phyloP scores from a whole-genome alignment of 2,888 invertebrate species.

The Agrochola macilenta region DNA sequence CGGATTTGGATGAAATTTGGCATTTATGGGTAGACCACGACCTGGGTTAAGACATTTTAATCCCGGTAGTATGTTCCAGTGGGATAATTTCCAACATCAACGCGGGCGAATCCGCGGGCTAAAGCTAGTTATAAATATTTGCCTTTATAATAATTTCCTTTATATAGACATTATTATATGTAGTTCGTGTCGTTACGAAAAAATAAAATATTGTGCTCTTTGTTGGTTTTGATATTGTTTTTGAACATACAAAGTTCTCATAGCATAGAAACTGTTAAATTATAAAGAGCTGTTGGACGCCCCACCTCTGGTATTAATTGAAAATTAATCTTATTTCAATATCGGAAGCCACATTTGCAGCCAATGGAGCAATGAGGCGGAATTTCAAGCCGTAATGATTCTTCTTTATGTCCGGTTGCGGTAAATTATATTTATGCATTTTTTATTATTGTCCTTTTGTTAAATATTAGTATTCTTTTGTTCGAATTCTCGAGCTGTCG shows the following conservation, averaged over 20 bases:
- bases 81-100: too few species aligned
- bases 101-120: too few species aligned
- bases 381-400: slow-evolving; percentile 12
- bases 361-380: slow-evolving; percentile 10
- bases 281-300: neutral
- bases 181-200: too few species aligned
- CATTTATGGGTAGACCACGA: too few species aligned
- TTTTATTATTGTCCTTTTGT: neutral
- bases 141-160: neutral
- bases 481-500: neutral
- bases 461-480: neutral
- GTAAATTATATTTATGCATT: neutral
- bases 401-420: slow-evolving; percentile 13
- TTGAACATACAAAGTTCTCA: neutral
- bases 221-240: neutral
- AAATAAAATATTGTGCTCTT: neutral
- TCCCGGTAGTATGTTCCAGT: too few species aligned
- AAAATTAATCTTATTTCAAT: slow-evolving; percentile 34
- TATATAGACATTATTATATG: neutral
- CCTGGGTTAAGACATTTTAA: too few species aligned
- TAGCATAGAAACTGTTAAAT: neutral
- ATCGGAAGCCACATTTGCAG: slow-evolving; percentile 13
- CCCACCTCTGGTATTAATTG: neutral
- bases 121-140: neutral
- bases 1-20: too few species aligned